These are phyloP conservation scores for Excalfactoria chinensis DNA, from an alignment of 2,113 vertebrate species.

Conservation along the genomic window DNA sequence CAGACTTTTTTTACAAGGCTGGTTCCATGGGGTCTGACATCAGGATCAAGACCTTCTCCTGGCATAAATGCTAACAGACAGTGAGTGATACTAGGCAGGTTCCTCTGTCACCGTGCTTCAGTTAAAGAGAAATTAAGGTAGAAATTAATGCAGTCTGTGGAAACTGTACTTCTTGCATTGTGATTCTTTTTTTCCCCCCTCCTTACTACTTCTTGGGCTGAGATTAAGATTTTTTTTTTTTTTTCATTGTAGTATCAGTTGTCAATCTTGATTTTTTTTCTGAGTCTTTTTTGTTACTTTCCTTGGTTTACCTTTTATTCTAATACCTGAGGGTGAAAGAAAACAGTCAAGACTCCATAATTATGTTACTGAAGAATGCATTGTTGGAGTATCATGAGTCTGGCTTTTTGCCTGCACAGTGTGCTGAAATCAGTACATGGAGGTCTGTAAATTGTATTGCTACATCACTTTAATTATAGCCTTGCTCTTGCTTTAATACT, in stretches of 20 bases:
- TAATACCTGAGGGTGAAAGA: background rate
- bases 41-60: rapidly evolving
- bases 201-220: background rate
- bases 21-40: background rate
- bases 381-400: background rate
- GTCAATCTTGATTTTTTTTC: background rate
- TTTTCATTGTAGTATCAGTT: background rate
- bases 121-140: background rate
- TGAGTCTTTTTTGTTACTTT: background rate
- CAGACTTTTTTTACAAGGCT: background rate
- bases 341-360: background rate
- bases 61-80: rapidly evolving
- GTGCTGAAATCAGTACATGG: rapidly evolving
- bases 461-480: background rate
- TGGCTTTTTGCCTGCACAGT: background rate
- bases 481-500: background rate
- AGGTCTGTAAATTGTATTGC: background rate
- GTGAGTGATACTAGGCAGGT: background rate
- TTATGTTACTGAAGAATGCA: background rate
- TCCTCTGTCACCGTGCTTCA: rapidly evolving
- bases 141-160: background rate
- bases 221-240: background rate
- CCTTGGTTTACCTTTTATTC: background rate
- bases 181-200: background rate
- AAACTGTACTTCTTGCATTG: background rate